Base-by-base conservation (phyloP, 2,113 vertebrate species). In the Ivindomyrus marchei region DNA sequence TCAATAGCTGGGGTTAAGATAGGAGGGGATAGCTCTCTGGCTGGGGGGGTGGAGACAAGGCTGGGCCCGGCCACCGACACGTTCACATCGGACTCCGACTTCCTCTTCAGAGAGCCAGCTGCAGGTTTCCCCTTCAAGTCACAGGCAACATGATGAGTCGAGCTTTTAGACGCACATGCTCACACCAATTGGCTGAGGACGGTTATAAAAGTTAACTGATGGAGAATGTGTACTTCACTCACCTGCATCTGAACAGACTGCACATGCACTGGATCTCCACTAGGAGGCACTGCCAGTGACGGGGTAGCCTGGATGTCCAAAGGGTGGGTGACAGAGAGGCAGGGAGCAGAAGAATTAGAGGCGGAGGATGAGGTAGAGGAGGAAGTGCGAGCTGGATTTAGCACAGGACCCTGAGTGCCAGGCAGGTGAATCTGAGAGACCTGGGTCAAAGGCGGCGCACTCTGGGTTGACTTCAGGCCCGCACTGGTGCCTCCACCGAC, bases 1-100 rank as follows among this genome's bases (percentile, higher is more conserved):
- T 96, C 94, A 91, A 95, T 93, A 50, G 93, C 92, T 1, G 95
- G 95, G 11, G 95, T 95, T 19, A 95, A 96, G 88, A 96, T 92
- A 17, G 94, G 92, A 91, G 96, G 95, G 89, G 95, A 95, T 0
- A 93, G 94, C 88, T 99, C 98, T 96, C 95, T 95, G 85, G 94
- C 88, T 2, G 92, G 89, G 11, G 91, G 88, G 91, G 93, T 94
- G 90, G 91, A 94, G 2, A 90, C 93, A 88, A 92, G 94, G 4
- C 94, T 58, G 80, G 91, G 91, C 77, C 95, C 95, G 50, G 92
- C 89, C 62, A 93, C 62, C 89, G 93, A 92, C 83, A 95, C 94
- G 91, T 90, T 93, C 36, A 93, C 89, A 74, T 96, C 95, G 7
- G 94, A 94, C 90, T 96, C 96, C 3, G 95, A 96, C 92, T 96